Evolutionary conservation across 2,113 vertebrate species (phyloP).

Genomic region (Lycocorax pyrrhopterus): DNA sequence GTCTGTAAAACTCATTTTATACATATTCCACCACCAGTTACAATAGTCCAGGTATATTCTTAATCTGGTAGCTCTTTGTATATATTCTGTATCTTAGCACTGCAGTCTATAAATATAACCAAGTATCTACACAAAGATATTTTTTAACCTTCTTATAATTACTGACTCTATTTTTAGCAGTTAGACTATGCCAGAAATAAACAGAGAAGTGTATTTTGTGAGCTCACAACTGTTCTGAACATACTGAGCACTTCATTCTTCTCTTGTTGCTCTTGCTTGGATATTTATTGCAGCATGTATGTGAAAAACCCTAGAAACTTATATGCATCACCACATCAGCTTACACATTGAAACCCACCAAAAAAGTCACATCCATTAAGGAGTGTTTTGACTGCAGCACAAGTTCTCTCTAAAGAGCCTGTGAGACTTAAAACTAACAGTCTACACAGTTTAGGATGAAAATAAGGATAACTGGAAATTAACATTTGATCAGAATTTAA

Average conservation of each 20-base stretch:
- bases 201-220: background rate
- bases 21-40: background rate
- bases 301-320: background rate
- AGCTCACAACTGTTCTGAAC: background rate
- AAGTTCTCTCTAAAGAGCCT: background rate
- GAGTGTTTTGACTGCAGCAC: background rate
- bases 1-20: background rate
- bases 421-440: background rate
- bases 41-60: background rate
- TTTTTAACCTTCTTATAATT: background rate
- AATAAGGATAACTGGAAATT: background rate
- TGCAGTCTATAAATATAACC: background rate
- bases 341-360: background rate
- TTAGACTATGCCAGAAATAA: background rate
- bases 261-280: background rate
- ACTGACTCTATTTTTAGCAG: background rate
- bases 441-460: background rate
- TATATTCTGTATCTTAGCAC: background rate
- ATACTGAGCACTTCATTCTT: background rate
- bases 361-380: background rate
- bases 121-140: background rate
- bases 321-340: background rate
- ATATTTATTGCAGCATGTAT: background rate
- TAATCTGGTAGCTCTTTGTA: background rate
- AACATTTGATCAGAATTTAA: background rate